Percentiles rank a stretch among this genome's conserved stretches.
These are phyloP conservation scores for Schizopygopsis pylzovi DNA, from an alignment of 2,797 vertebrate genomes.

Conservation along the genomic window DNA sequence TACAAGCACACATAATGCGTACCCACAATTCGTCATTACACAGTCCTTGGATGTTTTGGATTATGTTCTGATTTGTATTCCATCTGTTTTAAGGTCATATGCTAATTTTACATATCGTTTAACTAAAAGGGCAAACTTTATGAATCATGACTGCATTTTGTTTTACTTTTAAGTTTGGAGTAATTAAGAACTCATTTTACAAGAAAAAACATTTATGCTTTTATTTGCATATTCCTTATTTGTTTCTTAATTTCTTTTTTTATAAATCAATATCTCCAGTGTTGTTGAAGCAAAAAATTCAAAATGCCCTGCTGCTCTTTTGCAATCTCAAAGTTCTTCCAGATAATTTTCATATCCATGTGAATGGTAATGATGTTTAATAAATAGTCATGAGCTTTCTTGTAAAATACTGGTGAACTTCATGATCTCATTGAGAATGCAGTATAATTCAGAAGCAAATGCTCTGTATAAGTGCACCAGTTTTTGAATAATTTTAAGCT, in stretches of 20 bases:
- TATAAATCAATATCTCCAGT: background rate
- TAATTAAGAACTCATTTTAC: background rate
- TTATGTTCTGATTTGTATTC: slow-evolving; percentile 24
- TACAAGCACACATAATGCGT: slow-evolving; percentile 11
- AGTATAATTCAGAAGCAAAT: slow-evolving; percentile 1
- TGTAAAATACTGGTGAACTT: background rate
- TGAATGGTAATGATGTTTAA: background rate
- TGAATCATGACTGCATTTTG: background rate
- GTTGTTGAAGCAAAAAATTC: background rate
- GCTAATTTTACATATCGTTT: background rate
- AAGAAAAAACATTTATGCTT: background rate
- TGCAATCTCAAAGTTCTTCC: background rate
- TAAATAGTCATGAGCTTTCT: background rate
- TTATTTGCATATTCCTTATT: background rate
- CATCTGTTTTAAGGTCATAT: slow-evolving; percentile 20
- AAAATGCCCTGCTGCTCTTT: background rate
- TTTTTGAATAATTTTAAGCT: background rate
- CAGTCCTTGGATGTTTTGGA: slow-evolving; percentile 21
- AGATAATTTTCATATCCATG: background rate
- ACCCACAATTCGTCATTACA: slow-evolving; percentile 9
- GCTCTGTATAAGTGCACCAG: background rate
- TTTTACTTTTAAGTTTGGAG: slow-evolving; percentile 6
- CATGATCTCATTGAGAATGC: background rate
- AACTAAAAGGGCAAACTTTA: slow-evolving; percentile 2
- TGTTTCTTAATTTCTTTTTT: background rate